phyloP scores from a whole-genome alignment of 2,113 vertebrate species.

The Anser brachyrhynchus region DNA sequence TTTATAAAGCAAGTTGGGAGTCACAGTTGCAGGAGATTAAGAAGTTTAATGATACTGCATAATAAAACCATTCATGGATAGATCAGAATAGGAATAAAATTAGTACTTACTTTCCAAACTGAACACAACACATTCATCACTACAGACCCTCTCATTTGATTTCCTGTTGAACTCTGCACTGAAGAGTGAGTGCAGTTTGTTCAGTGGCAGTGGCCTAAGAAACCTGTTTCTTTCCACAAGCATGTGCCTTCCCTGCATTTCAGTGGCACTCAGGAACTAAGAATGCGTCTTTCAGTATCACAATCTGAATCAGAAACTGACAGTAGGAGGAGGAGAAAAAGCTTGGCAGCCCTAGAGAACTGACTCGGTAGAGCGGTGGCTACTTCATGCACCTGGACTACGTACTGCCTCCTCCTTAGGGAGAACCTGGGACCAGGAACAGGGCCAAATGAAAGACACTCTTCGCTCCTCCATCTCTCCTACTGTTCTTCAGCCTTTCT shows the following conservation, averaged over 20 bases:
- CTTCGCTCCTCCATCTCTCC: background rate
- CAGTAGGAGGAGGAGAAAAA: background rate
- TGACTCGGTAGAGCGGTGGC: background rate
- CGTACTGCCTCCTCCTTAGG: background rate
- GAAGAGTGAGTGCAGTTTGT: background rate
- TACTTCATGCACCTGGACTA: background rate
- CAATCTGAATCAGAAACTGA: background rate
- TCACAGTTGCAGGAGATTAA: background rate
- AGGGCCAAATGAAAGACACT: accelerated
- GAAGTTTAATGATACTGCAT: background rate
- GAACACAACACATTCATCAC: background rate
- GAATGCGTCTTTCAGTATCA: background rate
- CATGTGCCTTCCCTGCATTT: background rate
- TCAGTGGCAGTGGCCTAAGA: background rate
- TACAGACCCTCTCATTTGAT: background rate
- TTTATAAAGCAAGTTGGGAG: background rate
- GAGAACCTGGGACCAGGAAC: background rate
- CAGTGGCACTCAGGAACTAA: background rate
- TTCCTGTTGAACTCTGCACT: background rate
- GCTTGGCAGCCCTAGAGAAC: background rate
- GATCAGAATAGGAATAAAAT: background rate
- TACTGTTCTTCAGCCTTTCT: background rate
- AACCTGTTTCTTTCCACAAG: background rate
- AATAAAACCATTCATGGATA: background rate
- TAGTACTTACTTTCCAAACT: background rate